These are phyloP conservation scores for Macrotus californicus DNA, from an alignment of 2,113 vertebrate genomes.

Conservation along the genomic window DNA sequence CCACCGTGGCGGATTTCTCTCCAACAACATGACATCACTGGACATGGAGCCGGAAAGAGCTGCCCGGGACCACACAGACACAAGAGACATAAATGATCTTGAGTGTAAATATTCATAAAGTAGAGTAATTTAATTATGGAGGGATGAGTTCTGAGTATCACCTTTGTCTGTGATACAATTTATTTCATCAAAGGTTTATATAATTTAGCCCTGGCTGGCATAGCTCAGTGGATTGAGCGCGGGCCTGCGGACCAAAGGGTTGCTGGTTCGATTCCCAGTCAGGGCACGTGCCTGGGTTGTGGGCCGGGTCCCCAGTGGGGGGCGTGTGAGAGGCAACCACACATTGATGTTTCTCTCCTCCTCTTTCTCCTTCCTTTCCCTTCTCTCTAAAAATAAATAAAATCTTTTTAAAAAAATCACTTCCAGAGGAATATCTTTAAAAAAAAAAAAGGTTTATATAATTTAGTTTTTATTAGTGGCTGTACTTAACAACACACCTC, in stretches of 20 bases:
- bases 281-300: too few relatives aligned
- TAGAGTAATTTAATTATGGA: neutral
- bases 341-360: too few relatives aligned
- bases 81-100: neutral
- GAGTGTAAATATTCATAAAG: neutral
- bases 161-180: neutral
- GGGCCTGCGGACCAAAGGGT: too few relatives aligned
- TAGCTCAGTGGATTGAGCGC: too few relatives aligned
- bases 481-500: neutral
- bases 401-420: too few relatives aligned
- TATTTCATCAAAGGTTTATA: neutral
- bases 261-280: too few relatives aligned
- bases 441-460: neutral
- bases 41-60: fast-evolving
- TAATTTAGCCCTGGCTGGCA: too few relatives aligned
- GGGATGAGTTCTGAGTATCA: neutral
- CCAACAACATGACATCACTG: neutral
- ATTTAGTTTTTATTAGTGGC: neutral
- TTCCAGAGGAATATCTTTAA: too few relatives aligned
- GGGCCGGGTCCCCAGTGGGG: too few relatives aligned
- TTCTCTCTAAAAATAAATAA: too few relatives aligned
- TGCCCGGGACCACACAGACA: fast-evolving
- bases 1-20: neutral
- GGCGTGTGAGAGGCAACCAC: too few relatives aligned
- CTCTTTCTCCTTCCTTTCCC: too few relatives aligned